phyloP scores from a whole-genome alignment of 2,888 invertebrate species.

The Drosophila suboccidentalis region DNA sequence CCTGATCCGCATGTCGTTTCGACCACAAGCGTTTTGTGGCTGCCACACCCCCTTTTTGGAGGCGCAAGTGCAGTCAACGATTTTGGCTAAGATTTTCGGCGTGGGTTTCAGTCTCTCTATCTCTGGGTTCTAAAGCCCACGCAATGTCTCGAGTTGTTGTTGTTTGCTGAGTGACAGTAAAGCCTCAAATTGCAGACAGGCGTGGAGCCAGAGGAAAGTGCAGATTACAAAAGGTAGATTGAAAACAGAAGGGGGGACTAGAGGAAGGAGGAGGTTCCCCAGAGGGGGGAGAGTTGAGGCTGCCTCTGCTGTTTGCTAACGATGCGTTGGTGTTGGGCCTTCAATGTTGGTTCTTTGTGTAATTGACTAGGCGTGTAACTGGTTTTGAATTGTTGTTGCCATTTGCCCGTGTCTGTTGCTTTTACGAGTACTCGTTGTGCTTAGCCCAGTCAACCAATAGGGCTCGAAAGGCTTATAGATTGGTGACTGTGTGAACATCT shows the following conservation, averaged over 20 bases:
- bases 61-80: constrained; percentile 67
- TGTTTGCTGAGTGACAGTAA: constrained; percentile 68
- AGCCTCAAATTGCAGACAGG: constrained; percentile 75
- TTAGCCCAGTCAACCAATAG: background rate
- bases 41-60: constrained; percentile 43
- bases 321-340: constrained; percentile 66
- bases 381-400: constrained; percentile 65
- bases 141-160: constrained; percentile 22
- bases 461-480: background rate
- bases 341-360: constrained; percentile 64
- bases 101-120: constrained; percentile 43
- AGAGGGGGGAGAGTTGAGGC: background rate
- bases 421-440: constrained; percentile 1
- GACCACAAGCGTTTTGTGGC: constrained; percentile 63
- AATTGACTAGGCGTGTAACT: constrained; percentile 78
- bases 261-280: background rate
- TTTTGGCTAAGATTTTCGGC: constrained; percentile 67
- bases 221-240: constrained; percentile 10
- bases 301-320: constrained; percentile 44
- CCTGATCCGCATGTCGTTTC: constrained; percentile 53
- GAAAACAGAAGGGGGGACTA: background rate
- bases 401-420: constrained; percentile 26
- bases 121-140: constrained; percentile 36
- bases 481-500: background rate
- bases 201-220: constrained; percentile 35